phyloP scores from a whole-genome alignment of 2,797 vertebrate species.

The Pristis pectinata region DNA sequence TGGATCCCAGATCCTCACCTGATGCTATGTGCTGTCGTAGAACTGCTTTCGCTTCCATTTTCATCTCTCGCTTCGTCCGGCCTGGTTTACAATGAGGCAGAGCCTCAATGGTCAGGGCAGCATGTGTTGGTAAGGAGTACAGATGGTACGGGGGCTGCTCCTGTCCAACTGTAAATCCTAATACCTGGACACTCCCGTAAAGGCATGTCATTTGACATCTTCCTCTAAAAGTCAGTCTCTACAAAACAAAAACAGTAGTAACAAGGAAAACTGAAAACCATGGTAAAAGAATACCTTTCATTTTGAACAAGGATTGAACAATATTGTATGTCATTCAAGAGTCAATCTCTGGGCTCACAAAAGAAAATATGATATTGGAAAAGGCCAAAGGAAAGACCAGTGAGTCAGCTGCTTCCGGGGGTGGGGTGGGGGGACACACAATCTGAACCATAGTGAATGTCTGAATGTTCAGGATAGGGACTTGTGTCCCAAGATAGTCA shows the following conservation, averaged over 20 bases:
- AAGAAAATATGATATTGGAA: no score
- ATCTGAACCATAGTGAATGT: not conserved
- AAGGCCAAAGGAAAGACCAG: not conserved
- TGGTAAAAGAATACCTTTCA: not conserved
- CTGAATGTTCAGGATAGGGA: not conserved
- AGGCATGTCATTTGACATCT: slow-evolving; percentile 80
- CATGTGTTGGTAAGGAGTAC: slow-evolving; percentile 73
- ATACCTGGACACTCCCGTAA: slow-evolving; percentile 76
- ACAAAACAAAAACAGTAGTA: slow-evolving; percentile 24
- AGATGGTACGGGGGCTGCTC: slow-evolving; percentile 74
- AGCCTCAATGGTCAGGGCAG: slow-evolving; percentile 64
- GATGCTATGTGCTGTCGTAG: slow-evolving; percentile 61
- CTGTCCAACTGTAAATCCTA: slow-evolving; percentile 74
- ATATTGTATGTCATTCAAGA: not conserved
- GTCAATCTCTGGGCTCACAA: not conserved
- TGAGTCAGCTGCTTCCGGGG: no score
- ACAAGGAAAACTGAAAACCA: not conserved
- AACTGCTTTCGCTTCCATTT: slow-evolving; percentile 54
- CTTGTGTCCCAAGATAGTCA: no score
- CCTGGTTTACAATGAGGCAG: slow-evolving; percentile 48
- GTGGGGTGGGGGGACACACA: not conserved
- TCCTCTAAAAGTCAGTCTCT: slow-evolving; percentile 79
- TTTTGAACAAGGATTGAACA: not conserved
- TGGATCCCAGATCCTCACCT: slow-evolving; percentile 52
- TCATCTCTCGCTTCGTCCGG: slow-evolving; percentile 55